phyloP scores from a whole-genome alignment of 2,888 invertebrate species.

The Lasioglossum oenotherae region DNA sequence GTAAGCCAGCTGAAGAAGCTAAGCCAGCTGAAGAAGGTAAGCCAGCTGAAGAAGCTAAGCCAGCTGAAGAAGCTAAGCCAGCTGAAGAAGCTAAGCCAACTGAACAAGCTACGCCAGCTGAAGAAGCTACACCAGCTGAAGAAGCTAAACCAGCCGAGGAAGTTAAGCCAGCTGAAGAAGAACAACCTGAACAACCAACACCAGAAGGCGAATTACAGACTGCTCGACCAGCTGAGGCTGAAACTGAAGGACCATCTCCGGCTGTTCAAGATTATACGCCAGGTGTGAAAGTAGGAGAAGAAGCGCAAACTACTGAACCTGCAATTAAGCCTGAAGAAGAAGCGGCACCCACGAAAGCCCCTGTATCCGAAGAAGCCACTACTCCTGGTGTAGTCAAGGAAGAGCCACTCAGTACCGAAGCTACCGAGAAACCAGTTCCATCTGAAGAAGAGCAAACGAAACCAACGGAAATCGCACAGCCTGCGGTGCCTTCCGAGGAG shows the following conservation, averaged over 20 bases:
- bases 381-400: constrained; percentile 28
- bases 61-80: constrained; percentile 48
- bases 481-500: constrained; percentile 36
- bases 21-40: constrained; percentile 34
- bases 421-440: constrained; percentile 32
- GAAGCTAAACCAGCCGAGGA: constrained; percentile 29
- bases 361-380: constrained; percentile 35
- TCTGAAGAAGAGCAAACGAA: constrained; percentile 24
- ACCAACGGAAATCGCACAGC: constrained; percentile 45
- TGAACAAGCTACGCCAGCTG: constrained; percentile 47
- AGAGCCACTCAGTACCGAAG: constrained; percentile 42
- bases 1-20: constrained; percentile 32
- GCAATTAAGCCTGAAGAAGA: constrained; percentile 36
- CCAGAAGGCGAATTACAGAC: constrained; percentile 51
- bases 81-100: constrained; percentile 48
- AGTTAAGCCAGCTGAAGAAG: constrained; percentile 41
- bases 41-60: constrained; percentile 13
- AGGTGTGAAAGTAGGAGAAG: constrained; percentile 41
- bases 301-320: constrained; percentile 47
- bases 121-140: constrained; percentile 38
- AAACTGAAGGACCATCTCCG: constrained; percentile 35
- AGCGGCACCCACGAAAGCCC: constrained; percentile 33
- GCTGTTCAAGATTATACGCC: constrained; percentile 37
- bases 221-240: constrained; percentile 49
- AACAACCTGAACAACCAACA: constrained; percentile 34